A percentile compares a stretch with the other conserved stretches of the same genome.
phyloP scores from a whole-genome alignment of 2,888 invertebrate species.

The Myopa testacea region DNA sequence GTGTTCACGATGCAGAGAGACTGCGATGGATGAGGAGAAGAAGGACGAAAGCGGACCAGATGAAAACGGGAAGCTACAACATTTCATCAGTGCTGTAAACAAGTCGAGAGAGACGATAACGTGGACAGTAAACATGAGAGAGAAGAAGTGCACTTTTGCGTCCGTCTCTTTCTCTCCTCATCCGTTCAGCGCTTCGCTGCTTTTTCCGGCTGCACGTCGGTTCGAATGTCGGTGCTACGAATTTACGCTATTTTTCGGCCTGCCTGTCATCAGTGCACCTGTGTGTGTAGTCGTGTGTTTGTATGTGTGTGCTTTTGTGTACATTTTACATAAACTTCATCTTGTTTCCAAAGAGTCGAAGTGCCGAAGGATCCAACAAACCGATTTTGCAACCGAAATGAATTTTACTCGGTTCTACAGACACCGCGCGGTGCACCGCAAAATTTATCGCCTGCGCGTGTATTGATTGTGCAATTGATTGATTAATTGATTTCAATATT shows the following conservation, averaged over 20 bases:
- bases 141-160: neutral
- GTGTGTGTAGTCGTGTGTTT: neutral
- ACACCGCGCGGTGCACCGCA: slow-evolving; percentile 14
- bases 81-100: neutral
- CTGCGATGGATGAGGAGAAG: neutral
- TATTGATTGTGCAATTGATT: slow-evolving; percentile 41
- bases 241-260: neutral
- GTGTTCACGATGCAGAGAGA: neutral
- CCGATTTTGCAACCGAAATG: slow-evolving; percentile 30
- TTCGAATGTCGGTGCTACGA: neutral
- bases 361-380: neutral
- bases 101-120: neutral
- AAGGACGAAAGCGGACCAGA: neutral
- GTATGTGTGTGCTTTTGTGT: neutral
- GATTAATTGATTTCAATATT: slow-evolving; percentile 42
- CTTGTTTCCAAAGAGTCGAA: neutral
- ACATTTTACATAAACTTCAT: neutral
- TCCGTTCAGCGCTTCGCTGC: neutral
- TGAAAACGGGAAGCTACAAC: neutral
- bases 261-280: neutral
- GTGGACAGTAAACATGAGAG: neutral
- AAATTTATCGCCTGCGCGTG: slow-evolving; percentile 39
- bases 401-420: slow-evolving; percentile 18
- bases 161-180: neutral
- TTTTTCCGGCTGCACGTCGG: neutral